Percentiles rank a stretch among this genome's conserved stretches.
phyloP scores from a whole-genome alignment of 1,140 invertebrate species.

The Belonocnema kinseyi region DNA sequence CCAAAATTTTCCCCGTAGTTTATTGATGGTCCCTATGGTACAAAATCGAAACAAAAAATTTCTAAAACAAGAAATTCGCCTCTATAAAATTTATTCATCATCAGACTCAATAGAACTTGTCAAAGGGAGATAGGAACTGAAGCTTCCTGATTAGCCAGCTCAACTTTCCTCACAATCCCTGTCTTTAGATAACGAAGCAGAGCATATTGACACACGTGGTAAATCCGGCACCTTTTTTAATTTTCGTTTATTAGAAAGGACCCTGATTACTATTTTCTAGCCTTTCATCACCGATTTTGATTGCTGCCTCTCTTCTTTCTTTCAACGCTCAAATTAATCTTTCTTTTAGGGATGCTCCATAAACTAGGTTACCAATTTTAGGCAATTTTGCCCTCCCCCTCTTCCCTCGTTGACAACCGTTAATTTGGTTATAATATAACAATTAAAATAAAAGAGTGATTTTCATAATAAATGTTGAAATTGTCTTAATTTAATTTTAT shows the following conservation, averaged over 20 bases:
- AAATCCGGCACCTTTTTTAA: slow-evolving; percentile 25
- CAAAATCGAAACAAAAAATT: not conserved
- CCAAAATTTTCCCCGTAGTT: too few relatives aligned
- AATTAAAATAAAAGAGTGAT: too few relatives aligned
- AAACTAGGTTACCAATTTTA: too few relatives aligned
- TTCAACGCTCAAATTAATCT: not conserved
- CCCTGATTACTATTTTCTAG: slow-evolving; percentile 12
- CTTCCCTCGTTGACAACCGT: too few relatives aligned
- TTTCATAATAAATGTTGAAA: too few relatives aligned
- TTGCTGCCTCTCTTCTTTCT: not conserved
- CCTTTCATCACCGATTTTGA: slow-evolving; percentile 8
- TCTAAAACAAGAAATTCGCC: not conserved
- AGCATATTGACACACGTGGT: slow-evolving; percentile 23
- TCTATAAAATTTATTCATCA: not conserved
- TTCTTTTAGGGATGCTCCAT: too few relatives aligned
- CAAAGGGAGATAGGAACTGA: not conserved
- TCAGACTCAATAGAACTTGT: not conserved
- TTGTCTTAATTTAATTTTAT: too few relatives aligned
- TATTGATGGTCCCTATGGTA: too few relatives aligned
- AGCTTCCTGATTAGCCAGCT: slow-evolving; percentile 17
- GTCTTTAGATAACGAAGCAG: slow-evolving; percentile 18
- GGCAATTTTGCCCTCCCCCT: too few relatives aligned
- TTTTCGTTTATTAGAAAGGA: slow-evolving; percentile 27
- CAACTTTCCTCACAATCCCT: not conserved
- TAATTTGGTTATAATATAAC: too few relatives aligned